These are phyloP conservation scores for Cydia strobilella DNA, from an alignment of 1,140 invertebrate species.

Conservation along the genomic window DNA sequence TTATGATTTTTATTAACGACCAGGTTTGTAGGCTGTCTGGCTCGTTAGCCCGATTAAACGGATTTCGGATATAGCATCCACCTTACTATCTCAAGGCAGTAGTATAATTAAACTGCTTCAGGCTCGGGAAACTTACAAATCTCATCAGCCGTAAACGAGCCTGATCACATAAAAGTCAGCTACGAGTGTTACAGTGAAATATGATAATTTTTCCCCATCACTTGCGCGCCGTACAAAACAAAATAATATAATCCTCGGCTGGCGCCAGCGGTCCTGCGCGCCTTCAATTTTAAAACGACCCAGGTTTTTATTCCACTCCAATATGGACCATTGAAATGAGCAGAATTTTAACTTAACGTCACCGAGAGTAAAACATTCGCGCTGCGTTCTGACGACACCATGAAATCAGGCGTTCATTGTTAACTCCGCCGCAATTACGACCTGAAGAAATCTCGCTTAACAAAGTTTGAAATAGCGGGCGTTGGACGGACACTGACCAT, in stretches of 20 bases:
- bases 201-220: conserved; percentile 49
- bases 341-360: conserved; percentile 46
- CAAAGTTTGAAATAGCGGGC: conserved; percentile 1
- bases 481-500: conserved; percentile 8
- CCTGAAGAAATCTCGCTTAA: conserved; percentile 16
- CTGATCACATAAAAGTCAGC: conserved; percentile 45
- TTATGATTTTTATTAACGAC: background rate
- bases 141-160: conserved; percentile 34
- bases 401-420: conserved; percentile 23
- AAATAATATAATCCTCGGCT: conserved; percentile 32
- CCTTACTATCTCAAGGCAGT: conserved; percentile 13
- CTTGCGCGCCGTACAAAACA: conserved; percentile 39
- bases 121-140: conserved; percentile 36
- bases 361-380: conserved; percentile 20
- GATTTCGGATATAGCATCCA: conserved; percentile 10
- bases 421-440: conserved; percentile 24
- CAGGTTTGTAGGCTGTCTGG: background rate
- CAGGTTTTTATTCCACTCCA: conserved; percentile 54
- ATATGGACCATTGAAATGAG: conserved; percentile 52
- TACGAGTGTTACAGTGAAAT: conserved; percentile 50
- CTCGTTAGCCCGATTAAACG: conserved; percentile 13
- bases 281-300: conserved; percentile 47
- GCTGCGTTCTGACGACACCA: conserved; percentile 5
- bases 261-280: conserved; percentile 53
- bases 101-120: conserved; percentile 15